Conservation (phyloP, 2,888 invertebrate genomes). For the Portevinia maculata region DNA sequence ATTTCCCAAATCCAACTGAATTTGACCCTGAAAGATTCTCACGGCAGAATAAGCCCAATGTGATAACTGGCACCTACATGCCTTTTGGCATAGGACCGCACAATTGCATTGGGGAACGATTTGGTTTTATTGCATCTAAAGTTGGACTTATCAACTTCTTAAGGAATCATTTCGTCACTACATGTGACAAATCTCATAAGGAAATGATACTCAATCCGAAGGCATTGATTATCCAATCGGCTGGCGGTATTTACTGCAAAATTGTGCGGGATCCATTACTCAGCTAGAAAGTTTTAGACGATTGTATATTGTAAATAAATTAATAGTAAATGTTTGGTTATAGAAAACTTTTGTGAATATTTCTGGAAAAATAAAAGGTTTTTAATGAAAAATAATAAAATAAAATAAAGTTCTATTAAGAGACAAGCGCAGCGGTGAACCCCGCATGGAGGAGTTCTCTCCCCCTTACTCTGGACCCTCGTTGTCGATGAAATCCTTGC, state of each 20-base stretch:
- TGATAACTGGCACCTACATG: constrained; percentile 78
- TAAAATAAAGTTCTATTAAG: too few relatives aligned
- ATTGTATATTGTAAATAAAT: too few relatives aligned
- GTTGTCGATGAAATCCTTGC: too few relatives aligned
- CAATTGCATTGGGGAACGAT: constrained; percentile 81
- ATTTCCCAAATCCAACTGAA: constrained; percentile 78
- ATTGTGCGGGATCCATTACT: constrained; percentile 46
- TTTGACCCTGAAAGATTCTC: constrained; percentile 80
- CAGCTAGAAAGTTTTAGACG: too few relatives aligned
- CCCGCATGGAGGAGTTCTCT: too few relatives aligned
- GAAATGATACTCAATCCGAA: constrained; percentile 79
- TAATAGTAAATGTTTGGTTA: too few relatives aligned
- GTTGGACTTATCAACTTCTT: constrained; percentile 79
- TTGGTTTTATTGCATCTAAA: constrained; percentile 79
- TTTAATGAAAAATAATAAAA: too few relatives aligned
- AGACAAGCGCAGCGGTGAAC: too few relatives aligned
- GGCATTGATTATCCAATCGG: constrained; percentile 79
- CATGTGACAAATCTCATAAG: constrained; percentile 75
- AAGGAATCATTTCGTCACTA: constrained; percentile 76
- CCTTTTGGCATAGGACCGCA: constrained; percentile 81
- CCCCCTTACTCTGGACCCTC: too few relatives aligned
- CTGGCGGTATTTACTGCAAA: constrained; percentile 78
- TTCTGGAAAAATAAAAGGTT: too few relatives aligned
- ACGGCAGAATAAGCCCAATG: constrained; percentile 65
- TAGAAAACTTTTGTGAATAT: too few relatives aligned